phyloP scores from a whole-genome alignment of 2,888 invertebrate species.

The Plusia festucae region DNA sequence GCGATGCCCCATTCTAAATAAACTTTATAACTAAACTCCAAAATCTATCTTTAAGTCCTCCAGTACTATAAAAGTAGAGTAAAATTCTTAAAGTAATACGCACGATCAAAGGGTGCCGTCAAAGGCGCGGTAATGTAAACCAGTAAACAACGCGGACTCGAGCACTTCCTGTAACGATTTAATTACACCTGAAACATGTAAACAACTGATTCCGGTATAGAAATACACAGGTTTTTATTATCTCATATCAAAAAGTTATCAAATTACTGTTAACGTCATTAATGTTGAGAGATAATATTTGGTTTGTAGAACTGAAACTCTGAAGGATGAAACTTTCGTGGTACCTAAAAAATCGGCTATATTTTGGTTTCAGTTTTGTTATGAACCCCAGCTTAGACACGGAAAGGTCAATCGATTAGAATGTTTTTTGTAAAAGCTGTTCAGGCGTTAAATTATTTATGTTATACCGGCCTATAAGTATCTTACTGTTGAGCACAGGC shows the following conservation, averaged over 20 bases:
- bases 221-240: conserved; percentile 26
- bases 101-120: conserved; percentile 63
- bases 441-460: neutral
- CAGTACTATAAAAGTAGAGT: conserved; percentile 43
- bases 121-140: conserved; percentile 65
- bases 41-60: conserved; percentile 31
- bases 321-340: no score
- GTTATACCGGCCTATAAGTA: no score
- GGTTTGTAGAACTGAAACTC: neutral
- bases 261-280: neutral
- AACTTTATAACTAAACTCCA: neutral
- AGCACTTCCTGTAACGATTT: conserved; percentile 73
- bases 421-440: neutral
- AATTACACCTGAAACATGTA: conserved; percentile 72
- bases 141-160: conserved; percentile 46
- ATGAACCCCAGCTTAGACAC: no score
- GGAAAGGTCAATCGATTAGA: no score
- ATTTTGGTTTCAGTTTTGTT: no score
- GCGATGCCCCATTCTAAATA: neutral
- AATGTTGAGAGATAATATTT: neutral
- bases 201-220: conserved; percentile 67
- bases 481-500: no score
- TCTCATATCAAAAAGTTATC: conserved; percentile 44
- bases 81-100: conserved; percentile 55
- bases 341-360: no score